Evolutionary conservation across 2,888 invertebrate genomes (phyloP).

Genomic region (Dryobota labecula): DNA sequence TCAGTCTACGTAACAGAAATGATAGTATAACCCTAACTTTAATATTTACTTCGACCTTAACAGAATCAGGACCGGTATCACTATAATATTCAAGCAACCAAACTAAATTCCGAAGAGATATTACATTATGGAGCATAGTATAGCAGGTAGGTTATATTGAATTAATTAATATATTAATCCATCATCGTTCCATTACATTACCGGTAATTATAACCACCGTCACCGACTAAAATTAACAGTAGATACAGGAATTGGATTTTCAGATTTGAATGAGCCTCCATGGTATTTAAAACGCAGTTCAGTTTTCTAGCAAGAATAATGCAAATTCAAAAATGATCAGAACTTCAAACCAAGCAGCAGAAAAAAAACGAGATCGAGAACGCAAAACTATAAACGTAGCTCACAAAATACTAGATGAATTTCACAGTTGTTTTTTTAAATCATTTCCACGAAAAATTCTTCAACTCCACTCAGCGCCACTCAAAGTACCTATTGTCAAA

Average conservation of each 20-base stretch:
- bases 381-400: background rate
- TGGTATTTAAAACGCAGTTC: background rate
- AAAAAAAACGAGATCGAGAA: background rate
- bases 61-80: background rate
- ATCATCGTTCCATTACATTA: slow-evolving; percentile 21
- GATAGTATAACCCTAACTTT: background rate
- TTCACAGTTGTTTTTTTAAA: background rate
- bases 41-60: background rate
- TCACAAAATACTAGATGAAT: background rate
- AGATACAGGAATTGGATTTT: slow-evolving; percentile 8
- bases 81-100: slow-evolving; percentile 15
- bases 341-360: background rate
- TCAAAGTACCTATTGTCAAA: slow-evolving; percentile 27
- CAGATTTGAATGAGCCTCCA: background rate
- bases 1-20: background rate
- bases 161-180: slow-evolving; percentile 35
- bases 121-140: background rate
- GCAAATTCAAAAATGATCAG: background rate
- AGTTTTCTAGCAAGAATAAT: background rate
- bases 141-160: slow-evolving; percentile 7
- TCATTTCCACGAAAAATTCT: slow-evolving; percentile 11
- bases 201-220: slow-evolving; percentile 13
- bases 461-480: slow-evolving; percentile 23
- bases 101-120: slow-evolving; percentile 23
- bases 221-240: background rate